phyloP scores from a whole-genome alignment of 2,113 vertebrate genomes.

The Callorhinus ursinus region DNA sequence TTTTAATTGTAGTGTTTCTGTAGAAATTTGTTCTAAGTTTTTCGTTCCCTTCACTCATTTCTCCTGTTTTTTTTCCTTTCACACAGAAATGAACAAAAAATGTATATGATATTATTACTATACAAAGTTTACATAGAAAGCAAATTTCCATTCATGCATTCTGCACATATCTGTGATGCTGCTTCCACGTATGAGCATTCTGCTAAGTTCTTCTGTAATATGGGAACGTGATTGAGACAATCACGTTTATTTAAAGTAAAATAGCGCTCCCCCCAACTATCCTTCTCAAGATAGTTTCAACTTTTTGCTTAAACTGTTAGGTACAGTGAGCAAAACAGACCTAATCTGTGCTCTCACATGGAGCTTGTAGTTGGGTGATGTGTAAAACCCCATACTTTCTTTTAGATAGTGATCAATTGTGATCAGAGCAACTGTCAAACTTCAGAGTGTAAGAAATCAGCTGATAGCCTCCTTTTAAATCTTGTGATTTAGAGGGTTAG shows the following conservation, averaged over 20 bases:
- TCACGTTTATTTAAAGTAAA: neutral
- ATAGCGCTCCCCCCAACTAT: neutral
- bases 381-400: neutral
- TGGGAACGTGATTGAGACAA: neutral
- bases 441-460: neutral
- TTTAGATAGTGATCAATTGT: neutral
- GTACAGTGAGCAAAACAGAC: neutral
- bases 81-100: neutral
- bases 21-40: neutral
- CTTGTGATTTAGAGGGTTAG: neutral
- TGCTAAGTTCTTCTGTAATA: neutral
- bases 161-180: neutral
- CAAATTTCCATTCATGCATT: neutral
- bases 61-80: neutral
- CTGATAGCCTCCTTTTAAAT: neutral
- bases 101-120: neutral
- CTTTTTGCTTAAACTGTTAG: neutral
- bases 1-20: neutral
- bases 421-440: neutral
- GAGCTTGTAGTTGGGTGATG: neutral
- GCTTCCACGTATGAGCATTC: neutral
- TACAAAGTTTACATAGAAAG: neutral
- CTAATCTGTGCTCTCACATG: neutral
- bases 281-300: neutral
- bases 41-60: neutral